Evolutionary conservation across 2,888 invertebrate species (phyloP), one percentile per base, ranked within the genome.

Genomic region (Copidosoma aretas): DNA sequence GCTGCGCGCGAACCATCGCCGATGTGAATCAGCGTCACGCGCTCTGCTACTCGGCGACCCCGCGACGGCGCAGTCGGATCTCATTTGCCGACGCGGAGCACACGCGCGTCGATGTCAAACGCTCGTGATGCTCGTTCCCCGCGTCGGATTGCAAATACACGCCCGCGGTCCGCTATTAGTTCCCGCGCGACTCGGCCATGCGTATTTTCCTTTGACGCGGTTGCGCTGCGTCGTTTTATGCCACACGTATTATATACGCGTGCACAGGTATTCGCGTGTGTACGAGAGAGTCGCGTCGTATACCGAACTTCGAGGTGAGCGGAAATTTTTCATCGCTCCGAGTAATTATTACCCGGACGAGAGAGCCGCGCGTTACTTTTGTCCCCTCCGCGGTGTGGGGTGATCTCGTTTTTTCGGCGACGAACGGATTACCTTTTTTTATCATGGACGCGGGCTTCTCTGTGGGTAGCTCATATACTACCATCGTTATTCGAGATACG

Each of bases 281-380:
- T n/a, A n/a, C n/a, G n/a, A n/a, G n/a, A n/a, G n/a, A 24, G 22
- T 43, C n/a, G 24, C 10, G 21, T 17, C 15, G 15, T 1, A 22
- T 62, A 52, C n/a, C 25, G 32, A 32, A 21, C 25, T 41, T 22
- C 22, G 1, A 43, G 5, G 12, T 41, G 1, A 15, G n/a, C 8
- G 39, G n/a, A 10, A 32, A 41, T 24, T 59, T 59, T 68, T 59
- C 54, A 59, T 52, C 59, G 63, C 59, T 68, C 17, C 19, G 24
- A 64, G 60, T 61, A 68, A 68, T 63, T 64, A 64, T 53, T 63
- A 63, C 63, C 59, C 56, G 49, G 49, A 59, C 62, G n/a, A 59
- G 49, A 32, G 32, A 32, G n/a, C n/a, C 8, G 8, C 32, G 32
- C 3, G 32, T 32, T 32, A 32, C 32, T 32, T 32, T 32, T 32